Evolutionary conservation across 2,888 invertebrate genomes (phyloP).

Genomic region (Andrena fulva): DNA sequence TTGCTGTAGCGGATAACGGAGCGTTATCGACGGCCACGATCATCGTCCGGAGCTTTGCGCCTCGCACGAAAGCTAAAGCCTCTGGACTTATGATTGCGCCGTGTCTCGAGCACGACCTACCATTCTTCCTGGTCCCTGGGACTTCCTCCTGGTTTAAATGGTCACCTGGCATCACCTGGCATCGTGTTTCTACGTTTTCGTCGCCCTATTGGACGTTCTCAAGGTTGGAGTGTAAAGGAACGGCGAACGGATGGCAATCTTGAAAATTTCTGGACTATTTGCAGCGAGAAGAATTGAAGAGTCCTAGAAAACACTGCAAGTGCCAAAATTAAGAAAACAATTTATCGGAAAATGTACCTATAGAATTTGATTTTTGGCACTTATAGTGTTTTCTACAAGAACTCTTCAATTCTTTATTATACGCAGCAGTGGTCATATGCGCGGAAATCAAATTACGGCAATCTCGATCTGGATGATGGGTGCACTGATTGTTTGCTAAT

Average conservation of each 20-base stretch:
- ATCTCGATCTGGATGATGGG: conserved; percentile 44
- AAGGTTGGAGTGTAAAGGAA: too few species aligned
- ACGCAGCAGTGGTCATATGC: background rate
- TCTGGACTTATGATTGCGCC: conserved; percentile 56
- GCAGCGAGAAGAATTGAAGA: too few species aligned
- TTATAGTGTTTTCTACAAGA: too few species aligned
- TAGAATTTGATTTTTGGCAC: too few species aligned
- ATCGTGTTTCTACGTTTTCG: background rate
- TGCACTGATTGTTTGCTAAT: conserved; percentile 53
- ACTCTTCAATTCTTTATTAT: background rate
- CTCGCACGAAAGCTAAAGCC: conserved; percentile 57
- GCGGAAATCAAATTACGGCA: conserved; percentile 41
- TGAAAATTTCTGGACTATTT: too few species aligned
- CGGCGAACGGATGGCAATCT: too few species aligned
- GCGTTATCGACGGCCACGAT: conserved; percentile 76
- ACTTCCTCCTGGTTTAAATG: conserved; percentile 14
- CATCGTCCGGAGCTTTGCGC: conserved; percentile 70
- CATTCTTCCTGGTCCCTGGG: conserved; percentile 43
- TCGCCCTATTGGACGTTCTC: too few species aligned
- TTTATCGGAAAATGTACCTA: too few species aligned
- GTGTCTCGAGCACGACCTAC: conserved; percentile 55
- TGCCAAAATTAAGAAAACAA: too few species aligned
- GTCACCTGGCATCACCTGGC: background rate
- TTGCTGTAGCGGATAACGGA: conserved; percentile 75
- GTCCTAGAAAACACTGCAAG: too few species aligned